Base-by-base conservation (phyloP, 1,140 invertebrate genomes). In the Phymastichus coffea region DNA sequence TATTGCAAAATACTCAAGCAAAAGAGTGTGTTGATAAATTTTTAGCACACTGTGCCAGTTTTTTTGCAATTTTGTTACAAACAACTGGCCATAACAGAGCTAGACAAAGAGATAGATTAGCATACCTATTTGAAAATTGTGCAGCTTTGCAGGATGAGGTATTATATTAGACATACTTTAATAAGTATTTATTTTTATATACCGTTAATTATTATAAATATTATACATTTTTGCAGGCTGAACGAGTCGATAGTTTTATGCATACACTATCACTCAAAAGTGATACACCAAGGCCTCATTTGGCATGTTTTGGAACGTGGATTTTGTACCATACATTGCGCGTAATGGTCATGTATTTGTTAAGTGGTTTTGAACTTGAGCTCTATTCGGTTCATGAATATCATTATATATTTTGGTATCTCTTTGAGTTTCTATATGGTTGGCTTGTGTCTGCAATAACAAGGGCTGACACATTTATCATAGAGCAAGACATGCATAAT, bases 341-440 rank as follows among this genome's bases (percentile, higher is more conserved):
- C 60, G 88, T 95, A n/a, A 98, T 98, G 94, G 91, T 96, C 57
- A 90, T 94, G 75, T 99, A 96, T 79, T 82, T 97, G 20, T 83
- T 98, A 57, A 91, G 93, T 49, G 96, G 96, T 0, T 94, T 99
- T 69, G 95, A 98, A 72, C 80, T 99, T 15, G 95, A 98, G 75
- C 79, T 99, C 0, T 99, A 98, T 81, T 93, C 93, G 38, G 87
- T 90, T n/a, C 95, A 97, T 73, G 96, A 99, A 81, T 98, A 94
- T 79, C 89, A 95, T 68, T 99, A 96, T 71, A 90, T 97, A 63
- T 97, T 89, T 81, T 96, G 94, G 94, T 98, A 99, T 78, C 79
- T 98, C 22, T 95, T 95, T 78, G 95, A 98, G 80, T 94, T 96
- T 77, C 80, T 98, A 3, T 97, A 94, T 73, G 92, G 92, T 9